These are phyloP conservation scores for Patella vulgata DNA, from an alignment of 1,140 invertebrate species.

Conservation along the genomic window DNA sequence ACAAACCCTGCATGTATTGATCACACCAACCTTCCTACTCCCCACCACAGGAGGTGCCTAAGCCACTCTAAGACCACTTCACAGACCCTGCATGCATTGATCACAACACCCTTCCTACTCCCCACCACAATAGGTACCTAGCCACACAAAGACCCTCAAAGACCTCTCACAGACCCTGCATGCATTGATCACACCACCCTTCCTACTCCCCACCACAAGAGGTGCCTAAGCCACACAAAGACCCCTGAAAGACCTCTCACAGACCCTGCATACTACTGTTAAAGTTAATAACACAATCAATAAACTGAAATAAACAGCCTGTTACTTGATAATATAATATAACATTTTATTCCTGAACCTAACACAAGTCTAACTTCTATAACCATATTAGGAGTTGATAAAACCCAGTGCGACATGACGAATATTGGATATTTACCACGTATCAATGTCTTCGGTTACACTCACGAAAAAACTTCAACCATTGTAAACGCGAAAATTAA, in stretches of 20 bases:
- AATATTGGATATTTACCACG: too few relatives aligned
- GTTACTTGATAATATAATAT: too few relatives aligned
- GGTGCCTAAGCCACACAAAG: not conserved
- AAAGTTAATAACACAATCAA: too few relatives aligned
- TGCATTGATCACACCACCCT: not conserved
- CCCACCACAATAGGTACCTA: not conserved
- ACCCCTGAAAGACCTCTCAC: not conserved
- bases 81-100: not conserved
- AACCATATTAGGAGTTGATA: too few relatives aligned
- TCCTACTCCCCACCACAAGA: conserved; percentile 1
- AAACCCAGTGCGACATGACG: too few relatives aligned
- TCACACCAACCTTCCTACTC: not conserved
- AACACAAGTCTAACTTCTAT: too few relatives aligned
- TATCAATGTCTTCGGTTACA: too few relatives aligned
- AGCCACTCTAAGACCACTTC: not conserved
- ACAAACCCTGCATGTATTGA: not conserved
- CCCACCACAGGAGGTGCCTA: not conserved
- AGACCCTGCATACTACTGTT: not conserved
- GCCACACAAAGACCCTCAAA: not conserved
- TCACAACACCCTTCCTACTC: not conserved
- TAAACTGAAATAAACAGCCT: too few relatives aligned
- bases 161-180: not conserved
- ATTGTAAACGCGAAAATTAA: too few relatives aligned
- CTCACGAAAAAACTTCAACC: too few relatives aligned
- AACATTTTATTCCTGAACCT: too few relatives aligned